phyloP scores from a whole-genome alignment of 1,140 invertebrate genomes.

The Atta texana region DNA sequence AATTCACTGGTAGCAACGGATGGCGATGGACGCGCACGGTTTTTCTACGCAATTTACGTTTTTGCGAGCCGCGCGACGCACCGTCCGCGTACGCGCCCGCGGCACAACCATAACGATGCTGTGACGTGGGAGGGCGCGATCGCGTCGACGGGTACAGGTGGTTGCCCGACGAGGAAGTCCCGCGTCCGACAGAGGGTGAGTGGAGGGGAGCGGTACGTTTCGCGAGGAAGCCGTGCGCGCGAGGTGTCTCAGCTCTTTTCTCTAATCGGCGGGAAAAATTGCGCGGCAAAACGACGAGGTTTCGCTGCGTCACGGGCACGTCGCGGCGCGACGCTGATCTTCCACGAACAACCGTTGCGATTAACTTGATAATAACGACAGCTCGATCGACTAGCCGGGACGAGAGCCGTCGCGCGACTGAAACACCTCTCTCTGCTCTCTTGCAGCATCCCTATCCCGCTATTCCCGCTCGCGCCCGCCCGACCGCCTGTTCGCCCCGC shows the following conservation, averaged over 20 bases:
- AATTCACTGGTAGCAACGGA: background rate
- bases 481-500: constrained; percentile 41
- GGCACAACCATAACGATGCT: too few species aligned
- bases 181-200: background rate
- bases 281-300: background rate
- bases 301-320: background rate
- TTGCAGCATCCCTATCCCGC: constrained; percentile 72
- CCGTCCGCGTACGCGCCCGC: too few species aligned
- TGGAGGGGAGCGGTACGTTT: background rate
- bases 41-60: background rate
- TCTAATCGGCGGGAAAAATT: constrained; percentile 23
- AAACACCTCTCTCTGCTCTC: constrained; percentile 77
- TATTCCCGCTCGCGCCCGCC: constrained; percentile 18
- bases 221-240: too few species aligned
- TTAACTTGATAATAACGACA: constrained; percentile 25
- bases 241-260: too few species aligned
- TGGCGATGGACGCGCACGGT: background rate
- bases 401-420: constrained; percentile 83
- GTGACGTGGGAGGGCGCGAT: background rate
- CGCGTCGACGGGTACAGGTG: constrained; percentile 35
- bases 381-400: constrained; percentile 78
- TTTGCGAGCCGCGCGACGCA: too few species aligned
- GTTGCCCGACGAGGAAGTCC: constrained; percentile 23
- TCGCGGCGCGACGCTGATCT: background rate
- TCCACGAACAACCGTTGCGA: background rate